Evolutionary conservation across 2,113 vertebrate species (phyloP).

Genomic region (Archocentrus centrarchus): DNA sequence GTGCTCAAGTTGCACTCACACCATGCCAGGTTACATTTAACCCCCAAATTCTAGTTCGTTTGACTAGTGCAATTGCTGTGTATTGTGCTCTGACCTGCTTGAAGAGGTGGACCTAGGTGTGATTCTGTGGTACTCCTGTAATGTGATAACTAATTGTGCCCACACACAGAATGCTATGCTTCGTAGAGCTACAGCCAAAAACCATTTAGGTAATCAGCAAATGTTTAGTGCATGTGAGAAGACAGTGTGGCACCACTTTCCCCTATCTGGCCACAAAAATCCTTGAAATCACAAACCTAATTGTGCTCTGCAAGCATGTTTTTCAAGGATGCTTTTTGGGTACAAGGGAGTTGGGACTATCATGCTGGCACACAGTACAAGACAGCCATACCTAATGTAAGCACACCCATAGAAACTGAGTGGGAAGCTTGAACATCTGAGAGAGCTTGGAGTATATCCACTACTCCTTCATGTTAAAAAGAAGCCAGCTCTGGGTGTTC

Average conservation of each 20-base stretch:
- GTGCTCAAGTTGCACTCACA: not conserved
- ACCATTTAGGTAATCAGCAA: not conserved
- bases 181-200: not conserved
- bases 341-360: not conserved
- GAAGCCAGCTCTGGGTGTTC: not conserved
- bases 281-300: not conserved
- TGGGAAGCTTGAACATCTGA: not conserved
- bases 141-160: not conserved
- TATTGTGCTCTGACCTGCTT: not conserved
- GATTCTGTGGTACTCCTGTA: not conserved
- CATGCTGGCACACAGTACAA: not conserved
- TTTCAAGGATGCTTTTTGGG: not conserved
- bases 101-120: not conserved
- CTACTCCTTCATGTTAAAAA: not conserved
- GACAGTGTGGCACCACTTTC: not conserved
- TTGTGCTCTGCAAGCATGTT: not conserved
- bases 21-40: not conserved
- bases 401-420: not conserved
- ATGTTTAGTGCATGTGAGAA: not conserved
- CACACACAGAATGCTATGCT: not conserved
- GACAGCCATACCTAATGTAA: not conserved
- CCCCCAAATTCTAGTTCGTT: not conserved
- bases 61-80: not conserved
- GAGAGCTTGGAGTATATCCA: not conserved
- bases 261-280: constrained; percentile 4